Conservation (phyloP, 64 coral and sea anemone genomes). For the Pachyseris speciosa region DNA sequence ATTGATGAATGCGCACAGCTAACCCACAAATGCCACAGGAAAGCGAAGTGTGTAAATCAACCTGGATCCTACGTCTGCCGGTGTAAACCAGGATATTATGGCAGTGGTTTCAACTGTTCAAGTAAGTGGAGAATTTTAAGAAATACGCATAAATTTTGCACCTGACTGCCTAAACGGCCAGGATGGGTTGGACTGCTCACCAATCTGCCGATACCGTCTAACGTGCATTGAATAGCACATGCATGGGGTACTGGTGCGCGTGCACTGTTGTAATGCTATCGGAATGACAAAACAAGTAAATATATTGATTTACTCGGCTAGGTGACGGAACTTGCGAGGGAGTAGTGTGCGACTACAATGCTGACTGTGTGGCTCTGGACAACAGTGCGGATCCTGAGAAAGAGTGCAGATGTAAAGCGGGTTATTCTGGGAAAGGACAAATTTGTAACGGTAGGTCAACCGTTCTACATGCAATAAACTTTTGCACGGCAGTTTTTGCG, state of each 20-base stretch:
- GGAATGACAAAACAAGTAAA: not conserved
- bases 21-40: conserved; percentile 42
- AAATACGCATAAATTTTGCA: no score
- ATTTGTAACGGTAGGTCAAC: conserved; percentile 81
- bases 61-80: conserved; percentile 7
- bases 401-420: conserved; percentile 79
- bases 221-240: no score
- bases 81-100: conserved; percentile 35
- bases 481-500: no score
- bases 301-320: not conserved
- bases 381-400: conserved; percentile 36
- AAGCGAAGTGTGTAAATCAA: conserved; percentile 16
- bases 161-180: no score
- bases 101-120: conserved; percentile 34
- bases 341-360: conserved; percentile 81
- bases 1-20: conserved; percentile 43
- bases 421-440: conserved; percentile 72
- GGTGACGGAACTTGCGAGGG: conserved; percentile 93
- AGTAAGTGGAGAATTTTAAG: conserved; percentile 23
- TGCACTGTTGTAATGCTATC: not conserved
- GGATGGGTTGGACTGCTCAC: no score
- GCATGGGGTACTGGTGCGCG: no score
- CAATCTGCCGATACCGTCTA: no score
- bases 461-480: no score
- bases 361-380: conserved; percentile 49